Conservation (phyloP, 2,888 invertebrate species). For the Drosophila multiciliata region DNA sequence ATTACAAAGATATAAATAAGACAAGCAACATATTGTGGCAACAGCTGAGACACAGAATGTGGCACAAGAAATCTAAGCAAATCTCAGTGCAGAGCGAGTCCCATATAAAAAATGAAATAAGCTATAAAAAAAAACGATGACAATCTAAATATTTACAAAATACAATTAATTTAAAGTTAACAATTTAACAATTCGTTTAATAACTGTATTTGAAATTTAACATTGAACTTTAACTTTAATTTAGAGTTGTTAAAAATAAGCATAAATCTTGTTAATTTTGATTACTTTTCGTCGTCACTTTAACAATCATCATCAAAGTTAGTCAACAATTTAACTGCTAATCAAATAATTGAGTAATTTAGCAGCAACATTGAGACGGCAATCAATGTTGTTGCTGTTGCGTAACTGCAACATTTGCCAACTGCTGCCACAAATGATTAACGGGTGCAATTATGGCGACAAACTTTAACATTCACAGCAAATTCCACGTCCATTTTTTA, state of each 20-base stretch:
- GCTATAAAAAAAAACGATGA: neutral
- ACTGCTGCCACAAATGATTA: slow-evolving; percentile 20
- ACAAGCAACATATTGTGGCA: neutral
- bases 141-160: neutral
- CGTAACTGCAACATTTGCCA: slow-evolving; percentile 22
- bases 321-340: slow-evolving; percentile 1
- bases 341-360: slow-evolving; percentile 50
- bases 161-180: neutral
- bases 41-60: neutral
- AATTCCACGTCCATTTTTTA: slow-evolving; percentile 31
- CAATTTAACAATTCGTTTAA: neutral
- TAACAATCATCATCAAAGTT: neutral
- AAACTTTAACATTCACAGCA: slow-evolving; percentile 3
- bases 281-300: neutral
- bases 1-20: neutral
- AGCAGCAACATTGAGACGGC: slow-evolving; percentile 2
- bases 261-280: neutral
- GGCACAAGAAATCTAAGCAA: neutral
- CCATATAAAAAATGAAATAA: neutral
- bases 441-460: slow-evolving; percentile 41
- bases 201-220: neutral
- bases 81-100: neutral
- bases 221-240: neutral
- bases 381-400: neutral
- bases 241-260: neutral